Base-by-base conservation (phyloP, 2,888 invertebrate species). In the Romanomermis culicivorax region DNA sequence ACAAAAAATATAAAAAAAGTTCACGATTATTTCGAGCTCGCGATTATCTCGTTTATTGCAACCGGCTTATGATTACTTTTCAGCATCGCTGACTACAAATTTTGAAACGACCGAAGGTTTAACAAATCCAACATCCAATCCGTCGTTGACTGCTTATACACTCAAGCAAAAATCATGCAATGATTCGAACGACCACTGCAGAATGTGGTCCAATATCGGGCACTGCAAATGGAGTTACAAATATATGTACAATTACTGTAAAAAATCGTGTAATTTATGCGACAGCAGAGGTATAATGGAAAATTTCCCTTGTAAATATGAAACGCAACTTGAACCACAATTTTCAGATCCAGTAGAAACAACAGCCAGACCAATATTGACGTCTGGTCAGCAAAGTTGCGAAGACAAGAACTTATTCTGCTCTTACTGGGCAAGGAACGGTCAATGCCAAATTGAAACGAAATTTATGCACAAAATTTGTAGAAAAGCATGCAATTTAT, bases 161-260 rank as follows among this genome's bases (percentile, higher is more conserved):
- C 14, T 7, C 23, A 45, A 45, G 23, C 7, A 36, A 17, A 49
- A 49, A 29, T 14, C 63, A 56, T 68, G 68, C 57, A 58, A 62
- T 45, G 64, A 68, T 54, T 58, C 67, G 36, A 68, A 68, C 55
- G 67, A 65, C 2, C 68, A 68, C 55, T 68, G 68, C 57, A 65
- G 64, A 43, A 66, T 68, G 66, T 68, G 68, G 68, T 64, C 67
- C 47, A 61, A 65, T 51, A 57, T 68, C n/a, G 68, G 68, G 1
- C 68, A 68, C 54, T 68, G 68, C 54, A 60, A 65, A 52, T 68
- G 67, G 59, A 67, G 66, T 26, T 57, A 59, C 50, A 68, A 68
- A 53, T 68, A 68, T 57, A 68, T 68, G 68, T 55, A 60, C 17
- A 66, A 68, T 56, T 68, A 68, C 59, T 68, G 68, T 55, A 7